Evolutionary conservation across 2,888 invertebrate species (phyloP).

Genomic region (Chrysolina haemoptera): DNA sequence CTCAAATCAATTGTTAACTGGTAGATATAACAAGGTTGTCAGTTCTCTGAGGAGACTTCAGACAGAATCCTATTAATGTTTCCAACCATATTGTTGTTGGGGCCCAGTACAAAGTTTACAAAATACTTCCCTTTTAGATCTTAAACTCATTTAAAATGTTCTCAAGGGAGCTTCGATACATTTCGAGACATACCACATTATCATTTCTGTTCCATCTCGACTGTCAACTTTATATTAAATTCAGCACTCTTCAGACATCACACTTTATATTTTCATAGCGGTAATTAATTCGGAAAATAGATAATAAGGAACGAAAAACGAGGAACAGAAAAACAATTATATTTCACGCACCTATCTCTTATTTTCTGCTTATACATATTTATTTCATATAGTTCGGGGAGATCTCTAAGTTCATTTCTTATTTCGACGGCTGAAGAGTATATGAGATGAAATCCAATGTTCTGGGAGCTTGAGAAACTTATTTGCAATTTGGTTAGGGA

Average conservation of each 20-base stretch:
- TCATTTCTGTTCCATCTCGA: conserved; percentile 4
- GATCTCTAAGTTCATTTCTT: conserved; percentile 3
- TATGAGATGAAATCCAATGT: conserved; percentile 3
- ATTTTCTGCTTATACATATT: conserved; percentile 11
- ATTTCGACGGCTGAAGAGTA: conserved; percentile 8
- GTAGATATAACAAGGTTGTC: conserved; percentile 24
- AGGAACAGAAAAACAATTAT: conserved; percentile 1
- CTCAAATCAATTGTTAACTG: conserved; percentile 25
- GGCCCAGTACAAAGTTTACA: conserved; percentile 2
- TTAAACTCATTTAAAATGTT: conserved; percentile 8
- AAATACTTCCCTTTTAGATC: conserved; percentile 1
- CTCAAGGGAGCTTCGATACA: neutral
- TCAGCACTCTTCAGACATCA: conserved; percentile 3
- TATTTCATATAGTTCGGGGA: neutral
- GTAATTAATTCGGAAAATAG: neutral
- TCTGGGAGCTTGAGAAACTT: neutral
- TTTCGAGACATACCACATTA: conserved; percentile 8
- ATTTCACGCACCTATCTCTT: conserved; percentile 1
- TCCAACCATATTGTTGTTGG: conserved; percentile 23
- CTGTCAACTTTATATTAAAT: conserved; percentile 10
- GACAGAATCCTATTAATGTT: conserved; percentile 16
- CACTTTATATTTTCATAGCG: conserved; percentile 1
- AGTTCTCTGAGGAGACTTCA: conserved; percentile 6
- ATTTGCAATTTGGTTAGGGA: neutral
- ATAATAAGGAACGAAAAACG: neutral